Percentiles rank a stretch among this genome's conserved stretches.
Evolutionary conservation across 2,113 vertebrate species (phyloP).

Genomic region (Riparia riparia): DNA sequence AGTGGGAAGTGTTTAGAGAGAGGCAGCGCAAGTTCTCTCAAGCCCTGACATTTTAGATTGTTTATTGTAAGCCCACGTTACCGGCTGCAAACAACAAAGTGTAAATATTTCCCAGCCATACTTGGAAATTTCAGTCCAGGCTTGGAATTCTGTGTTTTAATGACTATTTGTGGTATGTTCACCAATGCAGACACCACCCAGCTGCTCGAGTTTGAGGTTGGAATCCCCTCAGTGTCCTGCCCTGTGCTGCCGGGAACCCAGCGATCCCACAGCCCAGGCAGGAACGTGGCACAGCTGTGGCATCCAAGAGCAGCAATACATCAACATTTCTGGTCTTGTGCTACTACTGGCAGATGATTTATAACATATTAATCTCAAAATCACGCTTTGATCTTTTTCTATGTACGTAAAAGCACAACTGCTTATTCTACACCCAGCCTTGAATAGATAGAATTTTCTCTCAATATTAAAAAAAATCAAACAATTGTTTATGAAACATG

Average conservation of each 20-base stretch:
- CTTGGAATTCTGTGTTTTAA: rapidly evolving
- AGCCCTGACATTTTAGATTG: background rate
- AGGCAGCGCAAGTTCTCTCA: too few species aligned
- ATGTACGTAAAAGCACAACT: background rate
- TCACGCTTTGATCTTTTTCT: background rate
- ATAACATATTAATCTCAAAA: background rate
- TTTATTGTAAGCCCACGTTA: rapidly evolving
- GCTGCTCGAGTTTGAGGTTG: rapidly evolving
- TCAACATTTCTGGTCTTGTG: background rate
- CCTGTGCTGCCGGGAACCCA: background rate
- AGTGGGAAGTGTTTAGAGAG: background rate
- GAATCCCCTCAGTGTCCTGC: background rate
- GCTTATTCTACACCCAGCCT: background rate
- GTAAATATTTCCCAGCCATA: background rate
- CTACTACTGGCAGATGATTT: background rate
- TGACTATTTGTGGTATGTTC: background rate
- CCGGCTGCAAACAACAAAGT: background rate
- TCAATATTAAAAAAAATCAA: background rate
- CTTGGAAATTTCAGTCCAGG: background rate
- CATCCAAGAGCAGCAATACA: background rate
- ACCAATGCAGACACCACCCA: rapidly evolving
- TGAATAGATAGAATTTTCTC: background rate
- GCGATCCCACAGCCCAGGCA: rapidly evolving
- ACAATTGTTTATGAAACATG: background rate
- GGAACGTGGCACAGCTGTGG: background rate